A percentile compares a stretch with the other conserved stretches of the same genome.
These are phyloP conservation scores for Paratilapia polleni DNA, from an alignment of 2,113 vertebrate genomes.

Conservation along the genomic window DNA sequence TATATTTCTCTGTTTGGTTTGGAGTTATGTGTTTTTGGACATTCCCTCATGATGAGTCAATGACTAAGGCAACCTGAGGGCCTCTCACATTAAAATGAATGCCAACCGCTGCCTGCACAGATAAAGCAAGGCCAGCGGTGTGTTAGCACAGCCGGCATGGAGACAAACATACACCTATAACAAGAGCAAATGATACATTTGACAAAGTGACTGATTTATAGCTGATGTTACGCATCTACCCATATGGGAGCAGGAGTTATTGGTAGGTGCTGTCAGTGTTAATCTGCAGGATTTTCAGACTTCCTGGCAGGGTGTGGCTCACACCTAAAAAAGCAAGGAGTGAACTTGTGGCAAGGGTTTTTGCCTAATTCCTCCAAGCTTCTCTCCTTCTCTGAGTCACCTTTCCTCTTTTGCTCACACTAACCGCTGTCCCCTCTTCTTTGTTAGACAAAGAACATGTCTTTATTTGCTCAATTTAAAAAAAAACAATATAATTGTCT, in stretches of 20 bases:
- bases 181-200: conserved; percentile 1
- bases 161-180: conserved; percentile 25
- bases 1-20: conserved; percentile 59
- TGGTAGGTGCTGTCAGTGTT: conserved; percentile 5
- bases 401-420: neutral
- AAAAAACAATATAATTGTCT: neutral
- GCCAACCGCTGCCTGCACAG: conserved; percentile 6
- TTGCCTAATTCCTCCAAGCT: conserved; percentile 5
- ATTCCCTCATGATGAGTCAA: conserved; percentile 64
- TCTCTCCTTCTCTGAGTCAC: conserved; percentile 34
- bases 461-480: neutral
- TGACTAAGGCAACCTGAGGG: conserved; percentile 31
- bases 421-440: neutral
- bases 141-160: conserved; percentile 17
- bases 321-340: conserved; percentile 12
- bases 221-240: conserved; percentile 11
- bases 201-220: conserved; percentile 39
- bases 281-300: conserved; percentile 18
- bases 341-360: conserved; percentile 5
- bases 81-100: conserved; percentile 46
- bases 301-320: conserved; percentile 46
- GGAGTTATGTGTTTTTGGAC: conserved; percentile 65
- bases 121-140: conserved; percentile 3
- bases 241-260: neutral
- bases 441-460: neutral